phyloP scores from a whole-genome alignment of 2,113 vertebrate species.

The Donacobius atricapilla region DNA sequence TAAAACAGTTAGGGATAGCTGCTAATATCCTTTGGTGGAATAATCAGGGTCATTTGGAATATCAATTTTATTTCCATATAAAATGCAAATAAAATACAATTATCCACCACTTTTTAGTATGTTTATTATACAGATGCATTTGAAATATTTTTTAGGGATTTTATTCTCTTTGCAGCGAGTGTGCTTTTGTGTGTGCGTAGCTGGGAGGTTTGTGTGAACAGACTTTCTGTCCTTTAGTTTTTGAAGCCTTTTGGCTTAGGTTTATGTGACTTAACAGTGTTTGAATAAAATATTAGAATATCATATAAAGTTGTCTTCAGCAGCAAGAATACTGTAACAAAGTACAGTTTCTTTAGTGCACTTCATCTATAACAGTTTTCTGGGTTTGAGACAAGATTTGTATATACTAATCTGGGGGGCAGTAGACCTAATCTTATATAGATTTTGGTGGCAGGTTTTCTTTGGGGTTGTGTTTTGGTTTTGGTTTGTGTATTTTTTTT shows the following conservation, averaged over 20 bases:
- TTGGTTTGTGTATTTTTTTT: background rate
- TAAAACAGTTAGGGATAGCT: background rate
- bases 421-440: background rate
- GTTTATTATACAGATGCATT: background rate
- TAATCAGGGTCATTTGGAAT: background rate
- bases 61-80: background rate
- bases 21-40: background rate
- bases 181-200: rapidly evolving
- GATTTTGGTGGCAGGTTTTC: background rate
- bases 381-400: background rate
- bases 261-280: background rate
- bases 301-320: background rate
- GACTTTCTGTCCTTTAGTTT: background rate
- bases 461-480: background rate
- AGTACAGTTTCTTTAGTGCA: background rate
- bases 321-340: background rate
- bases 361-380: background rate
- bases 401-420: background rate
- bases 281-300: background rate
- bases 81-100: background rate
- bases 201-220: background rate
- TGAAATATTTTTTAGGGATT: background rate
- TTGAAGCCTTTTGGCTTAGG: background rate
- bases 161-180: background rate
- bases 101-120: background rate